These are phyloP conservation scores for Elymnias hypermnestra DNA, from an alignment of 1,140 invertebrate genomes.

Conservation along the genomic window DNA sequence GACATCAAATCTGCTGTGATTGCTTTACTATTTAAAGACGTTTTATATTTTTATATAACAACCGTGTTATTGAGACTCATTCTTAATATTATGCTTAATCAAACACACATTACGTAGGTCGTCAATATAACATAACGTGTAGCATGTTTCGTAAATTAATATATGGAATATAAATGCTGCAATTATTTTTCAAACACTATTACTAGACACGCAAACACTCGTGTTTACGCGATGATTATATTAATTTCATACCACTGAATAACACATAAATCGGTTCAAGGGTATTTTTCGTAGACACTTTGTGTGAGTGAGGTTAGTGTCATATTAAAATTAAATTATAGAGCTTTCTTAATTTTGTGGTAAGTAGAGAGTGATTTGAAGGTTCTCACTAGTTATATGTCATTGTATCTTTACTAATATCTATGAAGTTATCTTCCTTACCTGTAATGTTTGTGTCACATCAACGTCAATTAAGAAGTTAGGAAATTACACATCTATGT, in stretches of 20 bases:
- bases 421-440: too few species aligned
- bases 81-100: too few species aligned
- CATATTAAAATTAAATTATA: neutral
- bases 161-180: slow-evolving; percentile 27
- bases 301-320: slow-evolving; percentile 18
- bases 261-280: slow-evolving; percentile 47
- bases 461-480: too few species aligned
- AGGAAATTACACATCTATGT: too few species aligned
- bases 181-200: slow-evolving; percentile 49
- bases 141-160: slow-evolving; percentile 29
- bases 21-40: too few species aligned
- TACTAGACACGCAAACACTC: slow-evolving; percentile 45
- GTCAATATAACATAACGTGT: slow-evolving; percentile 23
- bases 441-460: too few species aligned
- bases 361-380: too few species aligned
- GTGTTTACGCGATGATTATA: slow-evolving; percentile 38
- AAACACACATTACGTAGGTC: slow-evolving; percentile 47
- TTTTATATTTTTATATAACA: too few species aligned
- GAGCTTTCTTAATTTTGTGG: neutral
- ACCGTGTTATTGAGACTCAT: too few species aligned
- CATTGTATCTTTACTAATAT: too few species aligned
- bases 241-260: slow-evolving; percentile 44
- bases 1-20: too few species aligned
- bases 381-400: too few species aligned
- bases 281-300: slow-evolving; percentile 28